Conservation (phyloP, 1,140 invertebrate species). For the Adoxophyes honmai region DNA sequence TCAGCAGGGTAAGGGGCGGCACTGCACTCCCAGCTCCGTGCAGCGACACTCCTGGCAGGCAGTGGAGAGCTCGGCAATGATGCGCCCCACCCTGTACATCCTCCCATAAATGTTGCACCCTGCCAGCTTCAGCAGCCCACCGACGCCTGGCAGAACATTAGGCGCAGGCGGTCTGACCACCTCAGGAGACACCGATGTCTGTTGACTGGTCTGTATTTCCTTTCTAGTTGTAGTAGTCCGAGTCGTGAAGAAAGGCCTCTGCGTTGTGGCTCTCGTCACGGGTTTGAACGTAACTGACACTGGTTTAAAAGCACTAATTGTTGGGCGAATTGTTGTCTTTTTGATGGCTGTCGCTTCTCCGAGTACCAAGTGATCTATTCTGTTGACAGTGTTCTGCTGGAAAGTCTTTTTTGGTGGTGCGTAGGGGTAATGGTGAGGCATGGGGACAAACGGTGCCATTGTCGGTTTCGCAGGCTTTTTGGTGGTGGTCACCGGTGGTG, state of each 20-base stretch:
- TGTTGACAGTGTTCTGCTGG: constrained; percentile 41
- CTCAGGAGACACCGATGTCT: constrained; percentile 23
- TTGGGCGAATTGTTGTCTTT: constrained; percentile 33
- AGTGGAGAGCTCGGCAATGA: constrained; percentile 90
- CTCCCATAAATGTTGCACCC: constrained; percentile 95
- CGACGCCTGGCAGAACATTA: constrained; percentile 34
- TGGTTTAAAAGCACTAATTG: constrained; percentile 26
- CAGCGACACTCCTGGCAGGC: constrained; percentile 91
- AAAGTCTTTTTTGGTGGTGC: constrained; percentile 38
- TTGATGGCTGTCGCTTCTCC: constrained; percentile 63
- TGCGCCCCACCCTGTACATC: constrained; percentile 91
- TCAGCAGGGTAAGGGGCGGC: constrained; percentile 84
- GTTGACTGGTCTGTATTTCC: constrained; percentile 33
- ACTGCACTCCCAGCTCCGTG: constrained; percentile 92
- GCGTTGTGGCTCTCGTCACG: constrained; percentile 25
- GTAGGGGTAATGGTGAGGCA: constrained; percentile 42
- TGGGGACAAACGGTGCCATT: constrained; percentile 35
- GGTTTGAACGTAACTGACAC: constrained; percentile 20
- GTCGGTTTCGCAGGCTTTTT: constrained; percentile 23
- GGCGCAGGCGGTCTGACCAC: constrained; percentile 25
- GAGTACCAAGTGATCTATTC: constrained; percentile 64
- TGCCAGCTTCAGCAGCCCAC: constrained; percentile 85
- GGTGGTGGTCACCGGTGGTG: constrained; percentile 31
- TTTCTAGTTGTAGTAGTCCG: constrained; percentile 29
- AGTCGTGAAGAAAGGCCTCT: constrained; percentile 6